Evolutionary conservation across 2,797 vertebrate species (phyloP), one percentile per base, ranked within the genome.

Genomic region (Enteromius afrohamiltoni): DNA sequence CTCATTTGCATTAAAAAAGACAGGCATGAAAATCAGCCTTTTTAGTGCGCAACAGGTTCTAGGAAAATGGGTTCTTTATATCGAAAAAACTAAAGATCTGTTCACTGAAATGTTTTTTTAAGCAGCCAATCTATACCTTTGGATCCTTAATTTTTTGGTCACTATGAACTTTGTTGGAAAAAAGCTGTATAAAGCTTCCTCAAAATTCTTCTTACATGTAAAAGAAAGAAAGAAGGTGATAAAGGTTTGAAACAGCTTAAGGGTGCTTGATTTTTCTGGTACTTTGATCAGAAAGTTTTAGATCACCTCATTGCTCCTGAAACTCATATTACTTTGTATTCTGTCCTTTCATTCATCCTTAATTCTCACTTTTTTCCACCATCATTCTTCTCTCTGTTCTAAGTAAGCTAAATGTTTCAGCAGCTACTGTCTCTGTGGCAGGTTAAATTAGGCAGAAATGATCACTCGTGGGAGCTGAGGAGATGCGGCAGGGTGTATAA

Each of bases 361-460:
- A 23, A 26, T 60, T 60, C 51, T 26, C 2, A 58, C 37, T 77
- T 23, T 60, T 55, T 76, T 23, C 34, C 34, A 40, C 19, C 34
- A 37, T 10, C 21, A 40, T 40, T n/a, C 3, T 71, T 55, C 16
- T 42, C 58, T 77, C 14, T 8, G 45, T 69, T 70, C 64, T 21
- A 9, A 74, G 62, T 17, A 7, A 45, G 29, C 31, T 31, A 47
- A 75, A 76, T 73, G 26, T 75, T 76, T 86, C 83, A 71, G 29
- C 68, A 49, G 77, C 65, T 60, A 21, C 16, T 21, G n/a, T 75
- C 79, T 77, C 51, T 23, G 13, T 82, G 74, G 77, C 77, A 78
- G 78, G 9, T 80, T 86, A 79, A 87, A 88, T 88, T 84, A 82
- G 53, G 67, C 42, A 77, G 83, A 81, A 74, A 84, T 62, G 10